Evolutionary conservation across 2,888 invertebrate species (phyloP).

Genomic region (Beris morrisii): DNA sequence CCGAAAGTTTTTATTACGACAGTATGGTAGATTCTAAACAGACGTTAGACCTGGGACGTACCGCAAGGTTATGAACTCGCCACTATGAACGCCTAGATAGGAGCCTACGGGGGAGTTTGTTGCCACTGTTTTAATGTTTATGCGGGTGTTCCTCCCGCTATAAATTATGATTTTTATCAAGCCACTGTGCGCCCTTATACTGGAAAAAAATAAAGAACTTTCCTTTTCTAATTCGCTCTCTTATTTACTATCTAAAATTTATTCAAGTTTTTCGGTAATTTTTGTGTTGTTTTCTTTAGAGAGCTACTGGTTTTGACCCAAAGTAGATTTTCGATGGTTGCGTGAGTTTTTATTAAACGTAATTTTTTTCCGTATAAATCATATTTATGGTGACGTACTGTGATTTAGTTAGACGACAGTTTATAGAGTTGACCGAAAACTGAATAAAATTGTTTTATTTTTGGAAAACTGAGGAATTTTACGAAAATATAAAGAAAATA

Average conservation of each 20-base stretch:
- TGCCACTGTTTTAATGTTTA: slow-evolving; percentile 1
- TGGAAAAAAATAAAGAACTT: slow-evolving; percentile 1
- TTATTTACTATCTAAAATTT: slow-evolving; percentile 37
- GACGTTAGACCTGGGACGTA: not conserved
- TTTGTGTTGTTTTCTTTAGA: not conserved
- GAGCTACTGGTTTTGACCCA: not conserved
- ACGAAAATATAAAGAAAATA: slow-evolving; percentile 11
- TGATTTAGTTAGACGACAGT: slow-evolving; percentile 33
- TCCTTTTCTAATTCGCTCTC: slow-evolving; percentile 14
- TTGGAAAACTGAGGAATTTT: not conserved
- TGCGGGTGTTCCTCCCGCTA: slow-evolving; percentile 17
- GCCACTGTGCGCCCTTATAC: slow-evolving; percentile 31
- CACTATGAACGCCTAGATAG: not conserved
- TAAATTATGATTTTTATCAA: slow-evolving; percentile 39
- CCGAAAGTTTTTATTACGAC: slow-evolving; percentile 32
- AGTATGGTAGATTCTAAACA: slow-evolving; percentile 1
- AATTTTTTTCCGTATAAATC: slow-evolving; percentile 36
- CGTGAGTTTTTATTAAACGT: slow-evolving; percentile 34
- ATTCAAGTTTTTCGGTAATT: slow-evolving; percentile 28
- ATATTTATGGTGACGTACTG: slow-evolving; percentile 34
- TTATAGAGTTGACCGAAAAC: not conserved
- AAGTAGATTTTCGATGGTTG: slow-evolving; percentile 12
- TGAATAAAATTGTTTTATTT: too few species aligned
- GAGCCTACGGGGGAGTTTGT: not conserved
- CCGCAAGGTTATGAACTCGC: not conserved